phyloP scores from a whole-genome alignment of 1,140 invertebrate species.

The Cydia splendana region DNA sequence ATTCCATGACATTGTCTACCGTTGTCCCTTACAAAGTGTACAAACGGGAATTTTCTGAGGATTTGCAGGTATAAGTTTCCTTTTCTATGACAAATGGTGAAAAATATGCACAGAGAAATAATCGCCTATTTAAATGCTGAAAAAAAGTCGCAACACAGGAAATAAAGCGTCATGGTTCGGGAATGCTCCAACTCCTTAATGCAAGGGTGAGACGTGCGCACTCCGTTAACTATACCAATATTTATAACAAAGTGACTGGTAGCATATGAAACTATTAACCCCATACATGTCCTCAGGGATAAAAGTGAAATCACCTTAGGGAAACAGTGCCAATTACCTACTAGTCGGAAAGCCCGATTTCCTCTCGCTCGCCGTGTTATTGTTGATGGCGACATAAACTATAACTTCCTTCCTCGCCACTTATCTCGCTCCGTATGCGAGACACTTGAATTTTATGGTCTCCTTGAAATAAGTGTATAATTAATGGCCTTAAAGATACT shows the following conservation, averaged over 20 bases:
- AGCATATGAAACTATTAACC: too few species aligned
- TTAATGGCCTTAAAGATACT: background rate
- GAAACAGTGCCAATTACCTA: background rate
- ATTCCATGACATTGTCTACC: too few species aligned
- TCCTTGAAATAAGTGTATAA: conserved; percentile 6
- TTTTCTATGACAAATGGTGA: too few species aligned
- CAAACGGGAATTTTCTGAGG: too few species aligned
- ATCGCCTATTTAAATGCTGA: too few species aligned
- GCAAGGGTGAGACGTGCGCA: background rate
- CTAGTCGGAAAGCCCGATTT: conserved; percentile 8
- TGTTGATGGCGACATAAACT: conserved; percentile 25
- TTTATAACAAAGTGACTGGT: too few species aligned
- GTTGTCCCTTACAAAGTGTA: too few species aligned
- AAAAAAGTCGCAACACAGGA: too few species aligned
- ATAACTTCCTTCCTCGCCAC: conserved; percentile 19
- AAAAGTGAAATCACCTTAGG: background rate
- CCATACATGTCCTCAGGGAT: background rate
- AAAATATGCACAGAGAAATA: too few species aligned
- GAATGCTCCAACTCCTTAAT: background rate
- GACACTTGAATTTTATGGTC: background rate
- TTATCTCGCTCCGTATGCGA: background rate
- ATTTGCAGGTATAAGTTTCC: too few species aligned
- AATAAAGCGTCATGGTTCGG: too few species aligned
- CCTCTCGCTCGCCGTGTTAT: conserved; percentile 10
- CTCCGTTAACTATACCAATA: too few species aligned